phyloP scores from a whole-genome alignment of 1,140 invertebrate species.

The Magallana gigas region DNA sequence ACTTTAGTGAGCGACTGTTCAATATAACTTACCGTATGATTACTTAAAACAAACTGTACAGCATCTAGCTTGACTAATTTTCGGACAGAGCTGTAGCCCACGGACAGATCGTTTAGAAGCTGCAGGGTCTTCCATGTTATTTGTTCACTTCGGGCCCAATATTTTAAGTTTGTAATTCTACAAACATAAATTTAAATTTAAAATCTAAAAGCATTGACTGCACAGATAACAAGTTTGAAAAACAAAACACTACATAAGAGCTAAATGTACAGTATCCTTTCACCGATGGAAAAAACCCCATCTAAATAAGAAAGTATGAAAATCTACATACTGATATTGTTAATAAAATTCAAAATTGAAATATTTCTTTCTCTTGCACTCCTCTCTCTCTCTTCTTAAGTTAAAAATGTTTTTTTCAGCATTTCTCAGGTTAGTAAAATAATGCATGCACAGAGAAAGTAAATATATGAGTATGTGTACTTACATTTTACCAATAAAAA shows the following conservation, averaged over 20 bases:
- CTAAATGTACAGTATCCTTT: no score
- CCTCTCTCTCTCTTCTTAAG: no score
- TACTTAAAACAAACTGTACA: slow-evolving; percentile 97
- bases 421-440: neutral
- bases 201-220: no score
- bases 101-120: slow-evolving; percentile 94
- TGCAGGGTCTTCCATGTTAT: no score
- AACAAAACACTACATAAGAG: no score
- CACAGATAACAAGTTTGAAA: no score
- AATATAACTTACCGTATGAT: no score
- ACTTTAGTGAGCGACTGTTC: no score
- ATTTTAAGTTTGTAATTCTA: slow-evolving; percentile 98
- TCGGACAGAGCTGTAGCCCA: slow-evolving; percentile 97
- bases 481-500: slow-evolving; percentile 99
- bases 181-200: slow-evolving; percentile 57
- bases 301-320: no score
- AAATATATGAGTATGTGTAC: slow-evolving; percentile 65
- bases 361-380: neutral
- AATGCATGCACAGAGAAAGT: no score
- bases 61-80: slow-evolving; percentile 98
- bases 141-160: slow-evolving; percentile 96
- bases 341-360: neutral
- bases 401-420: neutral
- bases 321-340: no score
- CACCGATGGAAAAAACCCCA: no score